Base-by-base conservation (phyloP, 1,140 invertebrate genomes). In the Dreissena rostriformis region DNA sequence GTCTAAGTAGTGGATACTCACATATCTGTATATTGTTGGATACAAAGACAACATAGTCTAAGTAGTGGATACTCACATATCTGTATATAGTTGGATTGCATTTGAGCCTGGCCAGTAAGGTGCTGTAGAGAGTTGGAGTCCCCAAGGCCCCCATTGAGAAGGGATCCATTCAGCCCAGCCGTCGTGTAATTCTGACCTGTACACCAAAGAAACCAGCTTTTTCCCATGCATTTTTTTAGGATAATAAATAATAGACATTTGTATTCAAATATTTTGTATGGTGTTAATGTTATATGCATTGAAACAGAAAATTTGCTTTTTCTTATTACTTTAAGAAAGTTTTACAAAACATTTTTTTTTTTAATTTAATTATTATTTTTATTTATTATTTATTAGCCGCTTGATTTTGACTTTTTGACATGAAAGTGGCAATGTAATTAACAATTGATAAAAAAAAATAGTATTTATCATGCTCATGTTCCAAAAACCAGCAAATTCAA, bases 21-120 rank as follows among this genome's bases (percentile, higher is more conserved):
- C 91, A 92, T 29, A 93, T 86, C 55, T 91, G 90, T 75, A 93
- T 89, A 15, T 93, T 88, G 82, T 92, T 93, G 51, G 85, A 88
- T 67, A 39, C 39, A 39, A 8, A 39, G 39, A 39, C 39, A 39
- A 39, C 39, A 39, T 39, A 39, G 39, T 39, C 39, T 15, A 72
- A 19, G 19, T 19, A n/a, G 11, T 49, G 28, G 53, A 57, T 85
- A 91, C 92, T 89, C 86, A 91, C 91, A 92, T 29, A 93, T 86
- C 55, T 91, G 90, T 75, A 93, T 89, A 15, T 93, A 88, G 82
- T 92, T 93, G 51, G 85, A 88, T 67, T 89, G 91, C n/a, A 92
- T 86, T 22, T 90, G 89, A n/a, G 88, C 90, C 72, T 91, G 90
- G 66, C 90, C 90, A 49, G 82, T 71, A n/a, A 87, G 61, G 1